Conservation (phyloP, 2,888 invertebrate genomes). For the Lasioglossum villosulum region DNA sequence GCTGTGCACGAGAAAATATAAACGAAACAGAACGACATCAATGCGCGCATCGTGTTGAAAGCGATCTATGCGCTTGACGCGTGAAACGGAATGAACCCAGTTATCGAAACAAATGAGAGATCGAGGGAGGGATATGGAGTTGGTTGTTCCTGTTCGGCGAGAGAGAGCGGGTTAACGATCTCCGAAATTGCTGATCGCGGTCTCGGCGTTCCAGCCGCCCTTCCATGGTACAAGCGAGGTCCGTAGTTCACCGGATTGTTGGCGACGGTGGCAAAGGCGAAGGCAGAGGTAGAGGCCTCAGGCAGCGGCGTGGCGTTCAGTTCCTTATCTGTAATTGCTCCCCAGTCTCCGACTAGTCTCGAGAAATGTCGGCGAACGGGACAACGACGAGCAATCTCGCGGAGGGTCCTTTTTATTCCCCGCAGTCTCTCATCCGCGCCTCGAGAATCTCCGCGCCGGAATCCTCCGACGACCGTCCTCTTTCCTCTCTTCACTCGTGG, state of each 20-base stretch:
- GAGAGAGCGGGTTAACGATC: background rate
- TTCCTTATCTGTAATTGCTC: conserved; percentile 13
- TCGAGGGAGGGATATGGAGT: background rate
- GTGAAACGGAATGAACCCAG: no score
- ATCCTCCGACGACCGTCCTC: background rate
- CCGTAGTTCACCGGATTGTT: background rate
- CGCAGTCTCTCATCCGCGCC: conserved; percentile 15
- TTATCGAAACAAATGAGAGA: background rate
- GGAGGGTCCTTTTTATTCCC: background rate
- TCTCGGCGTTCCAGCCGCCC: background rate
- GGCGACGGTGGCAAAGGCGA: background rate
- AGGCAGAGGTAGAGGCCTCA: background rate
- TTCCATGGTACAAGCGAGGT: background rate
- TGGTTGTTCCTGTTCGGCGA: background rate
- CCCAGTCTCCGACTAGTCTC: background rate
- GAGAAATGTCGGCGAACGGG: conserved; percentile 2
- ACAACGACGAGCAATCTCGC: conserved; percentile 7
- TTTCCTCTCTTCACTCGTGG: background rate
- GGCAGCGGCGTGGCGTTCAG: background rate
- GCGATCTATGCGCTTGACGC: no score
- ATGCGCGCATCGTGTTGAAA: no score
- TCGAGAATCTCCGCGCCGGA: conserved; percentile 25
- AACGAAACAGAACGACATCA: no score
- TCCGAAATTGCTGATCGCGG: conserved; percentile 1
- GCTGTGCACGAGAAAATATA: no score